phyloP scores from a whole-genome alignment of 2,113 vertebrate species.

The Anoura caudifer region DNA sequence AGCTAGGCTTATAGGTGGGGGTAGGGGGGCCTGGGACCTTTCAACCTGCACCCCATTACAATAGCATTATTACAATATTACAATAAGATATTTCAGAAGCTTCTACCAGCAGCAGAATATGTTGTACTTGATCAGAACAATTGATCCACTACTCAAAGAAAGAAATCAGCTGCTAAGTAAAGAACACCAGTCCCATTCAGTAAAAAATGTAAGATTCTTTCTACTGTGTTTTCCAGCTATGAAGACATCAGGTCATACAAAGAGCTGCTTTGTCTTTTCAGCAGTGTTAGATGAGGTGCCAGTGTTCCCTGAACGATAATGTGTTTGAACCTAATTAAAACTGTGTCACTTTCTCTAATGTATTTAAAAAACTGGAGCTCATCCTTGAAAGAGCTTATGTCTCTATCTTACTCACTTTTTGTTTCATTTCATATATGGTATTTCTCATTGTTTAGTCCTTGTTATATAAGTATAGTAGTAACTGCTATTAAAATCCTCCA shows the following conservation, averaged over 20 bases:
- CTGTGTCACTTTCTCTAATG: neutral
- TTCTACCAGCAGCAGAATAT: conserved; percentile 51
- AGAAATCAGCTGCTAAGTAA: conserved; percentile 67
- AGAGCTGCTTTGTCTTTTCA: conserved; percentile 18
- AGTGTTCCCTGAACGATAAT: neutral
- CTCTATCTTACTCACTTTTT: neutral
- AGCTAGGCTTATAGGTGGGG: no score
- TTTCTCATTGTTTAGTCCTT: neutral
- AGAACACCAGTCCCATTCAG: conserved; percentile 55
- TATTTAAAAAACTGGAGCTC: neutral
- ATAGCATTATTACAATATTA: neutral
- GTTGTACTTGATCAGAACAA: conserved; percentile 61
- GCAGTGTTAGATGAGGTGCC: conserved; percentile 23
- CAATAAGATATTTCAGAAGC: conserved; percentile 43
- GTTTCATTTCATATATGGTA: neutral
- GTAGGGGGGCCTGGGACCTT: no score
- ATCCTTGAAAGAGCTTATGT: neutral
- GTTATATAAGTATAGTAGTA: neutral
- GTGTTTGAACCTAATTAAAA: neutral
- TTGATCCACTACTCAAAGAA: conserved; percentile 73
- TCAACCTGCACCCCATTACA: no score
- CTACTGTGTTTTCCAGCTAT: neutral
- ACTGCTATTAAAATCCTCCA: neutral
- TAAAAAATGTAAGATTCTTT: conserved; percentile 22
- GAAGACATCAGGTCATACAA: conserved; percentile 50